Evolutionary conservation across 2,797 vertebrate species (phyloP).

Genomic region (Phrynocephalus guinanensis): DNA sequence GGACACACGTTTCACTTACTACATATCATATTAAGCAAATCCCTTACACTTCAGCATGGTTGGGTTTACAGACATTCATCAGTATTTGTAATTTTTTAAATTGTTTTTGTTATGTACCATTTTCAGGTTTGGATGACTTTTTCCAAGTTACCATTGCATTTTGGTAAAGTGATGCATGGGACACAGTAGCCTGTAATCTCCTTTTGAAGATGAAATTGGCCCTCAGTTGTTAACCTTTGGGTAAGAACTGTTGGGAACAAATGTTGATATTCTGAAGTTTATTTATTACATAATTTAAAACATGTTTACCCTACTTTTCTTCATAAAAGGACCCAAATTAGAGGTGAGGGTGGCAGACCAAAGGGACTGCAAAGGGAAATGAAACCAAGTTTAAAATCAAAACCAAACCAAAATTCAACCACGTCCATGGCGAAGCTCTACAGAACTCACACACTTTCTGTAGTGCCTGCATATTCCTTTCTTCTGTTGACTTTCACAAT

Average conservation of each 20-base stretch:
- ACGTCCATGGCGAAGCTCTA: background rate
- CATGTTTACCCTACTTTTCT: no score
- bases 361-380: background rate
- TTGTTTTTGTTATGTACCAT: no score
- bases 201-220: background rate
- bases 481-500: background rate
- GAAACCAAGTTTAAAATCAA: background rate
- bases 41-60: background rate
- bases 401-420: no score
- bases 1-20: slow-evolving; percentile 39
- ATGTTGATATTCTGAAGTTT: background rate
- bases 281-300: background rate
- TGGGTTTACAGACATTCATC: background rate
- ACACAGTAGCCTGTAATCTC: no score
- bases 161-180: background rate
- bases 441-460: background rate
- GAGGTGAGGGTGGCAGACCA: no score
- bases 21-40: slow-evolving; percentile 1
- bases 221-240: background rate
- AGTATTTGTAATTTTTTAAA: slow-evolving; percentile 21
- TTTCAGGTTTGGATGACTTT: background rate
- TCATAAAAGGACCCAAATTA: no score
- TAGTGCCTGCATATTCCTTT: background rate
- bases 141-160: background rate
- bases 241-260: background rate